Conservation (phyloP, 2,113 vertebrate genomes). For the Phylloscopus whistleri region DNA sequence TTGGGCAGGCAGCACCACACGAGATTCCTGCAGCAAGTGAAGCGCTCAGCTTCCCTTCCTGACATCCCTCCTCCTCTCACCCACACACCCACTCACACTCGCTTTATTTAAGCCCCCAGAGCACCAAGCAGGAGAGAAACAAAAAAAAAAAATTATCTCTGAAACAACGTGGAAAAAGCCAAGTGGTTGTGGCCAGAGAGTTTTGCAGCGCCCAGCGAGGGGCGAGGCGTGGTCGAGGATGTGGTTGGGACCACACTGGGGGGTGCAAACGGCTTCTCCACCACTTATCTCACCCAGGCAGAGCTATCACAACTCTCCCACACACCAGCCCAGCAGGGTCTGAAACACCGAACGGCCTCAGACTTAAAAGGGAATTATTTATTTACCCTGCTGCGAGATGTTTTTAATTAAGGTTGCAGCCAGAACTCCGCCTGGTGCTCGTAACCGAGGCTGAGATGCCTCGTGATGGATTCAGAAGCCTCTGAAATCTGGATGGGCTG, state of each 20-base stretch:
- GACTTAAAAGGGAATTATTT: constrained; percentile 61
- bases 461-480: neutral
- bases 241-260: neutral
- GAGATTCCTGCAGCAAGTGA: neutral
- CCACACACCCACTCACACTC: neutral
- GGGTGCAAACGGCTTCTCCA: neutral
- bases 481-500: neutral
- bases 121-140: neutral
- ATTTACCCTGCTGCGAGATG: constrained; percentile 29
- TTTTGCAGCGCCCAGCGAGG: neutral
- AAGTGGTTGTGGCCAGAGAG: neutral
- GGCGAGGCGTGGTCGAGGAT: neutral
- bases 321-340: constrained; percentile 25
- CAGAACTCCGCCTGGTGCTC: neutral
- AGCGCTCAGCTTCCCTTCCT: neutral
- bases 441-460: neutral
- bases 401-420: constrained; percentile 27
- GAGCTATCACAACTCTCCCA: constrained; percentile 21
- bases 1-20: neutral
- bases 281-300: neutral
- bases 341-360: constrained; percentile 5
- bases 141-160: neutral
- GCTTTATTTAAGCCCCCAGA: neutral
- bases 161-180: neutral
- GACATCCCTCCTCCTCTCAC: neutral